phyloP scores from a whole-genome alignment of 2,113 vertebrate species.

The Cephalophus harveyi region DNA sequence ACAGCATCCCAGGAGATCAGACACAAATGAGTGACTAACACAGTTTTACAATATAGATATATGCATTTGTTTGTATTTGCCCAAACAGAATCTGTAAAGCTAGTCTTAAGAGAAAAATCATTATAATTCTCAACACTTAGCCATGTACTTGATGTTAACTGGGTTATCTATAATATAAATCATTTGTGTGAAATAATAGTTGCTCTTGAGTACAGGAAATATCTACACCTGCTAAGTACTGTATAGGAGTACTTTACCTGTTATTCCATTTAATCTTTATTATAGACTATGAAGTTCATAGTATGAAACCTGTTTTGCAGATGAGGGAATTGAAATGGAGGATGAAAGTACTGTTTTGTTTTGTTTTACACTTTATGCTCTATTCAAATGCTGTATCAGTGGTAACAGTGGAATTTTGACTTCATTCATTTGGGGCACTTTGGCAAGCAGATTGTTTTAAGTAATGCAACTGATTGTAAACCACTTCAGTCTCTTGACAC shows the following conservation, averaged over 20 bases:
- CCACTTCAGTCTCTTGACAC: background rate
- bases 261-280: background rate
- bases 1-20: background rate
- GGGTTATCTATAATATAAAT: background rate
- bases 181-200: background rate
- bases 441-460: background rate
- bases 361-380: background rate
- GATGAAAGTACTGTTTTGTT: background rate
- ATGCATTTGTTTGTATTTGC: background rate
- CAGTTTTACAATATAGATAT: background rate
- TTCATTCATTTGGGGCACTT: background rate
- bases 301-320: background rate
- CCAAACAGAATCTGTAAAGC: background rate
- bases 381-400: background rate
- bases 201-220: background rate
- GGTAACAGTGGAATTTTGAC: conserved; percentile 12
- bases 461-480: background rate
- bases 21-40: too few relatives aligned
- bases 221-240: background rate
- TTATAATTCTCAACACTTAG: background rate
- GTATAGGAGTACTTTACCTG: background rate
- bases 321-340: background rate
- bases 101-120: background rate
- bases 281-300: background rate
- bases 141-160: background rate